A percentile compares a stretch with the other conserved stretches of the same genome.
Conservation (phyloP, 2,113 vertebrate genomes). For the Arvicanthis niloticus region DNA sequence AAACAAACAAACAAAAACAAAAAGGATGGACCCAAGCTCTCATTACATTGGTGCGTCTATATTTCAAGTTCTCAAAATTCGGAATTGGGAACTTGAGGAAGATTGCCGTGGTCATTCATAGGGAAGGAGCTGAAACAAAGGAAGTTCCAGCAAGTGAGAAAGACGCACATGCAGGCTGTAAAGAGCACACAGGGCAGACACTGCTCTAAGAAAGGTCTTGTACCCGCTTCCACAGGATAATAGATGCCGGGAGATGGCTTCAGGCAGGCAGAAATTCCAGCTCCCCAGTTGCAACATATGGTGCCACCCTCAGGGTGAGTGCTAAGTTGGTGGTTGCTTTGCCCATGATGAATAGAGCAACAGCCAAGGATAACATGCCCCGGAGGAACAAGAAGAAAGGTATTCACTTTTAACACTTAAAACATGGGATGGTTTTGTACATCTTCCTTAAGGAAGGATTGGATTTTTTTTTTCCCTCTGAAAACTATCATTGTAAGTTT, state of each 20-base stretch:
- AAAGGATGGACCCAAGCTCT: not conserved
- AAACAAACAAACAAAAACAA: too few relatives aligned
- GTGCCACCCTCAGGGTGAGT: not conserved
- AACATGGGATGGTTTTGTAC: not conserved
- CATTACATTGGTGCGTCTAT: not conserved
- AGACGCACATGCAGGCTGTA: not conserved
- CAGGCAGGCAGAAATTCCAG: not conserved
- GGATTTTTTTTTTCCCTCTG: not conserved
- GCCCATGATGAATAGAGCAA: not conserved
- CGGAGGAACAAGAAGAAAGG: not conserved
- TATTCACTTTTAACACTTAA: not conserved
- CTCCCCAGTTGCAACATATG: not conserved
- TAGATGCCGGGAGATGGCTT: not conserved
- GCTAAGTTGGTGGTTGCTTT: not conserved
- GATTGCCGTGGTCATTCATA: not conserved
- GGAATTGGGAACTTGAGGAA: not conserved
- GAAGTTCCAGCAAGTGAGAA: not conserved
- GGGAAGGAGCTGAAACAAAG: not conserved
- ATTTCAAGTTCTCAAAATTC: slow-evolving; percentile 9
- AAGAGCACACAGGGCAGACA: not conserved
- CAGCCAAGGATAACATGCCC: not conserved
- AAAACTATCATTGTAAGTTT: not conserved
- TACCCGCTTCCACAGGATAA: not conserved
- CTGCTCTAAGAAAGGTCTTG: not conserved
- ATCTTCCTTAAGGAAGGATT: not conserved